phyloP scores from a whole-genome alignment of 1,140 invertebrate species.

The Araneus ventricosus region DNA sequence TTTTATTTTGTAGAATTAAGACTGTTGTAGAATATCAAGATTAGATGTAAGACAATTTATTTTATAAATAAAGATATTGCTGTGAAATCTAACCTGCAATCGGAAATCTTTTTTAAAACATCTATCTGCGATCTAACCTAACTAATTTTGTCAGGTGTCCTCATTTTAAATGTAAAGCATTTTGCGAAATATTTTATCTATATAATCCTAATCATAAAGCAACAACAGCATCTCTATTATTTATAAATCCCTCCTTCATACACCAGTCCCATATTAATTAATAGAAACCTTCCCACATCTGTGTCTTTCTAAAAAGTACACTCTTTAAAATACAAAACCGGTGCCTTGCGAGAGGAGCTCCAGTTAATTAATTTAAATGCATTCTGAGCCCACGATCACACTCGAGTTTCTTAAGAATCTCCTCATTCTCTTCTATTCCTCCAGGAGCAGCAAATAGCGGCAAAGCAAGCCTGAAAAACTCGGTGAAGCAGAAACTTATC shows the following conservation, averaged over 20 bases:
- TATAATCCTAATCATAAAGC: no score
- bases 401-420: conserved; percentile 5
- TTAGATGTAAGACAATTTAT: no score
- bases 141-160: no score
- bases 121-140: no score
- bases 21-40: no score
- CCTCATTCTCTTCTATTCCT: conserved; percentile 1
- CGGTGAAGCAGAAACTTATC: conserved; percentile 48
- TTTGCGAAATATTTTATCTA: no score
- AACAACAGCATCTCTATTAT: no score
- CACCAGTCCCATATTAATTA: not conserved
- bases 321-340: conserved; percentile 9
- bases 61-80: no score
- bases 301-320: not conserved
- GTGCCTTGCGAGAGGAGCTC: not conserved
- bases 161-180: no score
- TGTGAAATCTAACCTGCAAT: no score
- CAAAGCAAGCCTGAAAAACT: conserved; percentile 17
- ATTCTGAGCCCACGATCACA: conserved; percentile 2
- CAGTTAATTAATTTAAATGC: conserved; percentile 23
- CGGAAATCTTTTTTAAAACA: no score
- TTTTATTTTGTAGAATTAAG: no score
- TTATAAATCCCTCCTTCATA: not conserved
- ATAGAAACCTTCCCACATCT: not conserved
- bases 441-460: not conserved